Conservation (phyloP, 2,113 vertebrate species). For the Ramphastos sulfuratus region DNA sequence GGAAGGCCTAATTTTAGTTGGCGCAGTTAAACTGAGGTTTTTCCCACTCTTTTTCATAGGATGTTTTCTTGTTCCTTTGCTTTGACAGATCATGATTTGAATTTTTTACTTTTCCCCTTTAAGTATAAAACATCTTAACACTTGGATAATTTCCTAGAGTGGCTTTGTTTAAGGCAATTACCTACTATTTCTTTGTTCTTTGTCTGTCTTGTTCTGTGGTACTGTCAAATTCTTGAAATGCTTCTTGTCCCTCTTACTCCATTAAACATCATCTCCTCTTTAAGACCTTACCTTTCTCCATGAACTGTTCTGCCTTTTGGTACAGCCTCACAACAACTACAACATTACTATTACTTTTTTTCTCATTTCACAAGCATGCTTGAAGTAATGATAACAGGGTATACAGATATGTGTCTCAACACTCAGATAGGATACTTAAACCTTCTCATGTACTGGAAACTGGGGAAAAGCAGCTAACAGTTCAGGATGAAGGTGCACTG, state of each 20-base stretch:
- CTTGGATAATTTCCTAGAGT: background rate
- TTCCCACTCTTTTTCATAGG: background rate
- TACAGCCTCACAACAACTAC: background rate
- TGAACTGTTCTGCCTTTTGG: background rate
- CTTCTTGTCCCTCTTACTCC: background rate
- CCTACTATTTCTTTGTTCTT: background rate
- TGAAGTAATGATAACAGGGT: conserved; percentile 12
- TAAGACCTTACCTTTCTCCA: background rate
- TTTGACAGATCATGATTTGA: background rate
- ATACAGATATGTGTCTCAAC: background rate
- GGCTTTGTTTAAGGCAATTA: background rate
- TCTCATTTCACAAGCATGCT: conserved; percentile 10
- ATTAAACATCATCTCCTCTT: background rate
- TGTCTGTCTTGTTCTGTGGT: background rate
- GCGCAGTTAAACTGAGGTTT: background rate
- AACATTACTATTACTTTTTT: background rate
- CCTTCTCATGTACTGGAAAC: background rate
- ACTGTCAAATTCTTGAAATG: background rate
- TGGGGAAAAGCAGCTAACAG: background rate
- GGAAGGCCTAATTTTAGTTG: background rate
- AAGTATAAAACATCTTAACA: background rate
- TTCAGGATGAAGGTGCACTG: conserved; percentile 20
- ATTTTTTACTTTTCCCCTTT: background rate
- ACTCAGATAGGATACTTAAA: conserved; percentile 13
- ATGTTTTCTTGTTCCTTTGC: background rate